Evolutionary conservation across 64 coral and sea anemone species (phyloP), one percentile per base, ranked within the genome.

Genomic region (Stichodactyla mertensii): DNA sequence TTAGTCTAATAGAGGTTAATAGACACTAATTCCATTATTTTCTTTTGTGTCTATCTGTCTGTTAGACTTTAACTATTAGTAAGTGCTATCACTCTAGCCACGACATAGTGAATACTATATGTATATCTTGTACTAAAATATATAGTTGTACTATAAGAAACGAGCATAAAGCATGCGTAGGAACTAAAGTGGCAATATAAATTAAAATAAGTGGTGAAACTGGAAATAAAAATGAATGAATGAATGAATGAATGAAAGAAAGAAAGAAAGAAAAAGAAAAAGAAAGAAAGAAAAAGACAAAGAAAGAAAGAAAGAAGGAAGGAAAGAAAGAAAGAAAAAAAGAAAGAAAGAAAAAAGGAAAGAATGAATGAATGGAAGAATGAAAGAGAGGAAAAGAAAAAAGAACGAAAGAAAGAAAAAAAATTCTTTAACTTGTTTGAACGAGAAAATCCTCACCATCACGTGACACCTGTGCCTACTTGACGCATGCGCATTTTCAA

Each of bases 401-500:
- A 66, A 66, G 15, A n/a, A n/a, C n/a, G 22, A n/a, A 66, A 8
- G 8, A 79, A 51, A 7, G 31, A 18, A 79, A 3, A 36, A 79
- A n/a, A n/a, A n/a, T n/a, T n/a, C n/a, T 4, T 79, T 4, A 51
- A 15, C 16, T 7, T 5, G 8, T 79, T 79, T 18, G 7, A 79
- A 4, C 5, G 23, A 79, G 77, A 22, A 81, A 81, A 53, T 81
- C 78, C 53, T 12, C 52, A 53, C 52, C 4, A 51, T 89, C 91
- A 93, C 83, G 83, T 97, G 94, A 93, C 91, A 24, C 79, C 60
- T 74, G 26, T 52, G 36, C 28, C 15, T 79, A 31, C 14, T 53
- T 28, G 15, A 85, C 83, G 83, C 94, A 97, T 97, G 94, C 94
- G 94, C 82, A 54, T 24, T 86, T 83, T 54, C 31, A 80, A 90